These are phyloP conservation scores for Etheostoma nigrum DNA, from an alignment of 2,797 vertebrate genomes.

Conservation along the genomic window DNA sequence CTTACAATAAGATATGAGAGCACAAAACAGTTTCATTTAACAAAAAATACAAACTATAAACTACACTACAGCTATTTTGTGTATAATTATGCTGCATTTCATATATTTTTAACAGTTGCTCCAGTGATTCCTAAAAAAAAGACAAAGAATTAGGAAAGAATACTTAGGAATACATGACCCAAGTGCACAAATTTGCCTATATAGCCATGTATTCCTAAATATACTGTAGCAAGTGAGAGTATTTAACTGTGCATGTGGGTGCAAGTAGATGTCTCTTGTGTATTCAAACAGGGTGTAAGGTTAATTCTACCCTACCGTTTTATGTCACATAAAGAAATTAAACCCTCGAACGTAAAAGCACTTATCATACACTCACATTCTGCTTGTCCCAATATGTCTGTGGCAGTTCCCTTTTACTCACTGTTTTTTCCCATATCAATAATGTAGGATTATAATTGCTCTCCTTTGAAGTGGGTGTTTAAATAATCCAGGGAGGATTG, in stretches of 20 bases:
- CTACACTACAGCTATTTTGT: not conserved
- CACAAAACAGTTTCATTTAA: slow-evolving; percentile 2
- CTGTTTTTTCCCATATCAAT: slow-evolving; percentile 66
- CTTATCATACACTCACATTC: slow-evolving; percentile 24
- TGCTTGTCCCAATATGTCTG: slow-evolving; percentile 41
- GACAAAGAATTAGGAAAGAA: not conserved
- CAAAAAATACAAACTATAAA: slow-evolving; percentile 1
- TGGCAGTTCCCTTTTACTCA: slow-evolving; percentile 60
- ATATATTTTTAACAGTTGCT: not conserved
- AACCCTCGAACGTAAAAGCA: slow-evolving; percentile 43
- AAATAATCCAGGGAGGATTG: slow-evolving; percentile 78
- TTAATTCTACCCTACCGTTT: slow-evolving; percentile 35
- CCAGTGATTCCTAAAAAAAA: not conserved
- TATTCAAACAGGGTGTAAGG: slow-evolving; percentile 10
- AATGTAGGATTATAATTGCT: slow-evolving; percentile 77
- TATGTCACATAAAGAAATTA: slow-evolving; percentile 39
- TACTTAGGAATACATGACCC: not conserved
- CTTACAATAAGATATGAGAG: slow-evolving; percentile 25
- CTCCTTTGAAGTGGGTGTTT: slow-evolving; percentile 77
- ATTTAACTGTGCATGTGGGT: not conserved
- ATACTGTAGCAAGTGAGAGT: not conserved
- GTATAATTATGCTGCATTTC: not conserved
- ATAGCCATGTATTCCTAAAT: not conserved
- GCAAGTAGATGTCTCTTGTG: not conserved
- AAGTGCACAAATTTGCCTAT: not conserved